Conservation (phyloP, 2,888 invertebrate species). For the Itoplectis maculator region DNA sequence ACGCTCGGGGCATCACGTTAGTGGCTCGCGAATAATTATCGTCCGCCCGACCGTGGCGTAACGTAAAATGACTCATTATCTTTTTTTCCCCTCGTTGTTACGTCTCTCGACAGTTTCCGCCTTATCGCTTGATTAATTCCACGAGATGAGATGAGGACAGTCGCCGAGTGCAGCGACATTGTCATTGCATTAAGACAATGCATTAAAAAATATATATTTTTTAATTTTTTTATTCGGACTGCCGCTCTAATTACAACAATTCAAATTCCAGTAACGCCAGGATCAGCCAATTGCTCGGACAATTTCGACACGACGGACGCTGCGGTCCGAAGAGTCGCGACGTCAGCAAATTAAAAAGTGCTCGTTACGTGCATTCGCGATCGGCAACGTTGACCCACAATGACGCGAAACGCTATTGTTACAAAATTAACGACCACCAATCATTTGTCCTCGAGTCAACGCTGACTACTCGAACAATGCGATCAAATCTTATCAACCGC, state of each 20-base stretch:
- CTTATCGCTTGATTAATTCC: not conserved
- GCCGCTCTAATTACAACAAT: conserved; percentile 15
- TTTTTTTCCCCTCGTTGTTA: not conserved
- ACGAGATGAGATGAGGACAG: not conserved
- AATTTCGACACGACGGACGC: conserved; percentile 33
- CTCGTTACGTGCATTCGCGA: conserved; percentile 1
- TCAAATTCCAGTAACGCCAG: conserved; percentile 41
- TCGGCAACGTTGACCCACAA: conserved; percentile 3
- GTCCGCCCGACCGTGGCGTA: conserved; percentile 35
- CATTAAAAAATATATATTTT: not conserved
- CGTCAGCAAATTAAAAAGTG: conserved; percentile 55
- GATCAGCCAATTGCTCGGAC: conserved; percentile 14
- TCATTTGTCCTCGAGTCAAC: no score
- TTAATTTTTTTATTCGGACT: no score
- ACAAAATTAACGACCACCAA: no score
- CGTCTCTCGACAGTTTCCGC: not conserved
- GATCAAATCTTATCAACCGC: no score
- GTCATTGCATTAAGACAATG: conserved; percentile 1
- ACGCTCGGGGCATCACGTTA: conserved; percentile 63
- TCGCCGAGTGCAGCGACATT: conserved; percentile 4
- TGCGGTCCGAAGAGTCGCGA: not conserved
- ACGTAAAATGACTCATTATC: conserved; percentile 16
- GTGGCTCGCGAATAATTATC: conserved; percentile 30
- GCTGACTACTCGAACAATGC: no score
- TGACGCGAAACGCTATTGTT: not conserved